Evolutionary conservation across 2,113 vertebrate genomes (phyloP), one percentile per base, ranked within the genome.

Genomic region (Verasper variegatus): DNA sequence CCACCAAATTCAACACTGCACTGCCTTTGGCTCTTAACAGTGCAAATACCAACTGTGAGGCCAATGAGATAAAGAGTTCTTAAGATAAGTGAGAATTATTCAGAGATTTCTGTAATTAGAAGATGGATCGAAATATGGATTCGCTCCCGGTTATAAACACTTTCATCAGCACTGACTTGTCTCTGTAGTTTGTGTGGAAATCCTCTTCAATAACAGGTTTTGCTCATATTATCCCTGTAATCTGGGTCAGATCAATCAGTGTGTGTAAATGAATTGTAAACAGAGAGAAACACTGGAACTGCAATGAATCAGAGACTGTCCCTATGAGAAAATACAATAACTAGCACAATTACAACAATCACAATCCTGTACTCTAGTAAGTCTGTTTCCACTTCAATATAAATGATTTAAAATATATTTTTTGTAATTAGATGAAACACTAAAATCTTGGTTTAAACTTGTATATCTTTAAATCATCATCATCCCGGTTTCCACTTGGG

Each of bases 141-240:
- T 76, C 23, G 45, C 45, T 5, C 45, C 15, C 4, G 49, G 71
- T 71, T 71, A 63, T 68, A 27, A 71, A 52, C 67, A 40, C 61
- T 75, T 71, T 78, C 82, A 84, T 86, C 79, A 68, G 57, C 57
- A 72, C 57, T 74, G 64, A 35, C 52, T 83, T 81, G 77, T 80
- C 65, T 80, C 64, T 75, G 63, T 77, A 51, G 80, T 83, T 81
- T 78, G 51, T 80, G 37, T 68, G 61, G 56, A 77, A 81, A 79
- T 76, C 77, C 69, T 74, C 56, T 81, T 72, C 56, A 66, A 13
- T 35, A 75, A 54, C 58, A 66, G 72, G 57, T 80, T 81, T 78
- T 59, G n/a, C 5, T 71, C 61, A 71, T 55, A 68, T 76, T 68
- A 82, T 83, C 40, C 47, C 64, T 56, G 12, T 77, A 82, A 86